Evolutionary conservation across 2,888 invertebrate species (phyloP).

Genomic region (Caenorhabditis sulstoni): DNA sequence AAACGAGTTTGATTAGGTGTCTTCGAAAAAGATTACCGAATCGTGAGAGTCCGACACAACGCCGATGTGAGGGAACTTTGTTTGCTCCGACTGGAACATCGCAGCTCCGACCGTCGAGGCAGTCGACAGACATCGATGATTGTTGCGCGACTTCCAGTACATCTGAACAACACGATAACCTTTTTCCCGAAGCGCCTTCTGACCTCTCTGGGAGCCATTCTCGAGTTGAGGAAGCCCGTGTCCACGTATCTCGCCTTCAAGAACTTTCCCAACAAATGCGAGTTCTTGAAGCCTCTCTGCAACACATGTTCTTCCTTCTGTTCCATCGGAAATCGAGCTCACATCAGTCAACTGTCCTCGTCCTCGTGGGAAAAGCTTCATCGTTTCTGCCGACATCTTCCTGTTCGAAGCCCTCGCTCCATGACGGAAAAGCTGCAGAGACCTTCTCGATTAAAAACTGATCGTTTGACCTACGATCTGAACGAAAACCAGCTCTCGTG

Average conservation of each 20-base stretch:
- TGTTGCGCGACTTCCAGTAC: slow-evolving; percentile 9
- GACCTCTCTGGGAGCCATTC: slow-evolving; percentile 7
- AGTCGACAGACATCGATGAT: neutral
- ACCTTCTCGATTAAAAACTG: neutral
- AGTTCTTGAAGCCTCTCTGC: slow-evolving; percentile 19
- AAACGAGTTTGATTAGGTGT: too few species aligned
- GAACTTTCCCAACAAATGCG: slow-evolving; percentile 8
- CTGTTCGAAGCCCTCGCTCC: slow-evolving; percentile 24
- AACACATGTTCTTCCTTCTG: neutral
- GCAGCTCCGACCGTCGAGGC: slow-evolving; percentile 6
- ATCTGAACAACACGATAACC: slow-evolving; percentile 1
- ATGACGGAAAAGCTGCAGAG: slow-evolving; percentile 35
- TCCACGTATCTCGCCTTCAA: slow-evolving; percentile 35
- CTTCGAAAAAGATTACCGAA: too few species aligned
- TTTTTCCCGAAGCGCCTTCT: neutral
- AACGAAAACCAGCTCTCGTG: slow-evolving; percentile 9
- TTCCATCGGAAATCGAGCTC: neutral
- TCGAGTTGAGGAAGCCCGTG: slow-evolving; percentile 17
- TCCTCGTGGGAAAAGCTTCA: slow-evolving; percentile 15
- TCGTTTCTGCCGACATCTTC: neutral
- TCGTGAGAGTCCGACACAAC: too few species aligned
- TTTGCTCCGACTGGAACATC: slow-evolving; percentile 16
- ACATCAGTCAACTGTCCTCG: slow-evolving; percentile 24
- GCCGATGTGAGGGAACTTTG: neutral
- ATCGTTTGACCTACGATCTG: slow-evolving; percentile 17